Evolutionary conservation across 2,888 invertebrate genomes (phyloP), one percentile per base, ranked within the genome.

Genomic region (Boloria euphrosyne): DNA sequence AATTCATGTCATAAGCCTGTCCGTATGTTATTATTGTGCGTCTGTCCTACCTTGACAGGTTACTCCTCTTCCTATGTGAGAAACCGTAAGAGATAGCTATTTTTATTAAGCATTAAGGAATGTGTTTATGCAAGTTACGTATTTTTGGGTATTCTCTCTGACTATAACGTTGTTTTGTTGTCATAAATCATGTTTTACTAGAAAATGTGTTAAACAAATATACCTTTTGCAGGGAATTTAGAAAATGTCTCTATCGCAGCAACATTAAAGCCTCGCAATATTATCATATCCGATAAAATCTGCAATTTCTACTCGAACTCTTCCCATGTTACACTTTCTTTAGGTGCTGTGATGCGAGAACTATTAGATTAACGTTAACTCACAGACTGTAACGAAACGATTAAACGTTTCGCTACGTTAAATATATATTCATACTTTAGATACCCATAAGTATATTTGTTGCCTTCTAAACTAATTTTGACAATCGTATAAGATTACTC

Each of bases 351-450:
- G 78, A 79, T 75, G 79, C 77, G 81, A 81, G 78, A 76, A 78
- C 83, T 78, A 86, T 87, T 85, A 80, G 83, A 88, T 87, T 84
- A 85, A 75, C 78, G 78, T 80, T 78, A 72, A 75, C 53, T 71
- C 75, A 22, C 27, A 73, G 79, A 80, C 79, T 76, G 77, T 65
- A 64, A 64, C 62, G 61, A 62, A 66, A 67, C 59, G 49, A 59
- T 59, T 31, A 31, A 47, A 27, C 59, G 59, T 49, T 16, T 59
- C 55, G 43, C 13, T 38, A 27, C 27, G 16, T 31, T 31, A 47
- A 17, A 58, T 47, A n/a, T 58, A 57, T 57, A 14, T 22, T 49
- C 16, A 16, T n/a, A 49, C 16, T 16, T 49, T 16, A 16, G 16
- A 49, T 49, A n/a, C n/a, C n/a, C n/a, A 49, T 49, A n/a, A 16